Evolutionary conservation across 2,797 vertebrate species (phyloP), one percentile per base, ranked within the genome.

Genomic region (Sandelia bainsii): DNA sequence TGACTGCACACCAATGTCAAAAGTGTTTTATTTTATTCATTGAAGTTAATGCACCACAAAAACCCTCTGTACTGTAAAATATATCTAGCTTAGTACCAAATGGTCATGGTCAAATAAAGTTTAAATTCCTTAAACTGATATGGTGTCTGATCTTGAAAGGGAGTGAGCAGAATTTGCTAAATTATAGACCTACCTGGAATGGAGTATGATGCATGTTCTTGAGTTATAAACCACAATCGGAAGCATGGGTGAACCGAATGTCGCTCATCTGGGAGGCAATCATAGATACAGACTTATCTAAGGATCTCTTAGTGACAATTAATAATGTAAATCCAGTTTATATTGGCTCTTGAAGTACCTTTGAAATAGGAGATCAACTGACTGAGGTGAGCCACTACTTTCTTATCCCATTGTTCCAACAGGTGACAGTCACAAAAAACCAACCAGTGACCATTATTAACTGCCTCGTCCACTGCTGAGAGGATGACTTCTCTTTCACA

Each of bases 351-450:
- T 56, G 16, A 64, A 83, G 46, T 50, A 94, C 95, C 92, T 88
- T 65, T 75, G 1, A 17, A 22, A n/a, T 34, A 44, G 19, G 75
- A 75, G 11, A 89, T 46, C 29, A 94, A 4, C 39, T 69, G 79
- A 48, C 71, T 69, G 45, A 96, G 53, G 12, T 42, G 68, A 56
- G 69, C 65, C 42, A 93, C 46, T 14, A 96, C 81, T 27, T 91
- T 78, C 0, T 69, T 66, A 3, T 96, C 93, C 96, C 95, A 96
- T 16, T 52, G 73, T 16, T 94, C 74, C 70, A 96, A 65, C 71
- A 95, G 88, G 75, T 96, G 95, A 80, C 95, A 95, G 89, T 94
- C 93, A 84, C 94, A 93, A 13, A 97, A 91, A 51, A 97, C 94
- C 74, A 97, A 64, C 96, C 96, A 97, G 63, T 93, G 89, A 12